Base-by-base conservation (phyloP, 1,140 invertebrate genomes). In the Temnothorax curvispinosus region DNA sequence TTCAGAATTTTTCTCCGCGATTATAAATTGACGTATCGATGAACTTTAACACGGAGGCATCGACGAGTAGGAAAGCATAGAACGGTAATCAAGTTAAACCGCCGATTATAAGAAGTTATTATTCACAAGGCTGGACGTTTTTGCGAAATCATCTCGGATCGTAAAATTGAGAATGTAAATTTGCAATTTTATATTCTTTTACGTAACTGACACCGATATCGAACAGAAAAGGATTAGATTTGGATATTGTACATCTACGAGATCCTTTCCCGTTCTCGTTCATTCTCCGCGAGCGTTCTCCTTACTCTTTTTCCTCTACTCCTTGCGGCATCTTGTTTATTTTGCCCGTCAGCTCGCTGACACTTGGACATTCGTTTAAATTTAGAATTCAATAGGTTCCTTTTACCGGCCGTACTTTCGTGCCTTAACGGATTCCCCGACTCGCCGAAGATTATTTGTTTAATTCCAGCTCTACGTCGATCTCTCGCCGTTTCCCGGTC, bases 361-460 rank as follows among this genome's bases (percentile, higher is more conserved):
- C 94, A 95, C 94, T 94, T 92, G 94, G 94, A 95, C 94, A 95
- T 95, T 95, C 94, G 94, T 95, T 95, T 95, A 95, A 95, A 95
- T 95, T 95, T 95, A 95, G 94, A 94, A 95, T 95, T 95, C 94
- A 95, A 95, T 95, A 94, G 94, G 94, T 94, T 95, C 94, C 94
- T 95, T 95, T 95, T 94, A 94, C 93, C 88, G 91, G 91, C 92
- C 90, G 92, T 89, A 92, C 90, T 93, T 92, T 92, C 92, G 88
- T 92, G 93, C 89, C 91, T 93, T 91, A 90, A 92, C 92, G 91
- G 92, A 94, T 94, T 93, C 94, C 92, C 93, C 90, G 88, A 27
- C 88, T 87, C 76, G 78, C 76, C 80, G 78, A 85, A 89, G 93
- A 94, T 94, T 94, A 94, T 94, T 94, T 94, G 94, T 94, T 94